Evolutionary conservation across 2,113 vertebrate genomes (phyloP), one percentile per base, ranked within the genome.

Genomic region (Dryoscopus gambensis): DNA sequence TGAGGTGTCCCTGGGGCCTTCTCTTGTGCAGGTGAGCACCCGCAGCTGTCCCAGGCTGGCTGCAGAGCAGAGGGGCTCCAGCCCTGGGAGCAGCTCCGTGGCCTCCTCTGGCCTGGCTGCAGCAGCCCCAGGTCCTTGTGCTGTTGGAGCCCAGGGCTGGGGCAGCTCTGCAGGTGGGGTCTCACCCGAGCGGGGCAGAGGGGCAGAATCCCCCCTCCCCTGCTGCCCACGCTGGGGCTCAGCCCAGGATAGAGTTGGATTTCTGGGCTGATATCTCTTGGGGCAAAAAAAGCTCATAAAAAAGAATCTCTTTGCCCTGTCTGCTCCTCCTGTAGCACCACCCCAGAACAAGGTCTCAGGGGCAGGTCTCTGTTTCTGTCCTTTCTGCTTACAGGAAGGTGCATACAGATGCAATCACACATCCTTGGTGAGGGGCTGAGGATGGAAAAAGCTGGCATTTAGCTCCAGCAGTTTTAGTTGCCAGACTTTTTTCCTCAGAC

Each of bases 331-430:
- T 2, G 1, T 17, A 84, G 20, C n/a, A 73, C 2, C 42, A 25
- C 3, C 6, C n/a, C 42, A 53, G 37, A 27, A 30, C 0, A 0
- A 74, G 70, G 4, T 1, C 16, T 13, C 7, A 7, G 42, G 37
- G 31, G 7, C 69, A 49, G 19, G 11, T 27, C 0, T 0, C 25
- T 78, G 22, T 28, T 10, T 28, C 81, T 40, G 17, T 40, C 28
- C 70, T 33, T 35, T 7, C 35, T 7, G 19, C 27, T 52, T 4
- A 6, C 20, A 6, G 7, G 7, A 40, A 33, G 20, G 19, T 49
- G 16, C 11, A 7, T 1, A 13, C 0, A 0, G 37, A 39, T 59
- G 37, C 49, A 92, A 76, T 52, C n/a, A 21, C 15, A 23, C 35
- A 35, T 19, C 40, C 49, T 50, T 20, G 18, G 13, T 28, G 27